Evolutionary conservation across 1,140 invertebrate species (phyloP), one percentile per base, ranked within the genome.

Genomic region (Drosophila neocordata): DNA sequence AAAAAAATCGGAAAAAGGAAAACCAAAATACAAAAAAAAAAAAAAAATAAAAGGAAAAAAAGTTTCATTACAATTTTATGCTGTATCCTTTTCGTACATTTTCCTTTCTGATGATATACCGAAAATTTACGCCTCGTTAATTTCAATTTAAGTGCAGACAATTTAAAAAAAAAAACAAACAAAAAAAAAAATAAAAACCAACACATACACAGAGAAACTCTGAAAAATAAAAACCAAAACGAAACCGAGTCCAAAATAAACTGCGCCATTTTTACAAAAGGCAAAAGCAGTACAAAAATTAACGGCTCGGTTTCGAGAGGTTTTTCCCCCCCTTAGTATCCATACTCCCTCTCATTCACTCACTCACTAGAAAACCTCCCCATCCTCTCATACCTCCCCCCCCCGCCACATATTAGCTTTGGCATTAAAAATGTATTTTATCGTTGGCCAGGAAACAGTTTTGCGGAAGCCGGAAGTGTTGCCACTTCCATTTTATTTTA

Each of bases 71-170:
- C 41, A 48, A 9, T 38, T 57, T 20, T 58, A 51, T 67, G 35
- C 53, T 59, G 24, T 60, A 56, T 65, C 22, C 44, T 48, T 63
- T 56, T 56, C 31, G 9, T 5, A 35, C 53, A 67, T 51, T 41
- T 6, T 51, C 58, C 48, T 15, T 59, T 64, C 66, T 38, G 70
- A 70, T 77, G 73, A 76, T 77, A 71, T 62, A 77, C 62, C 79
- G 73, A 73, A 76, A 79, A 83, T 88, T 73, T 79, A 88, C 83
- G 83, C 83, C 83, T 88, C 83, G 83, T 88, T 88, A 88, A 88
- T 88, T 88, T 88, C 83, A 88, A 88, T 88, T 88, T 88, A 88
- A 83, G 83, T 88, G 79, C 79, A 88, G 83, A 88, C 83, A 89
- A 88, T 88, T 88, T 87, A 79, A 48, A 51, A 61, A 60, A 59